Conservation (phyloP, 1,140 invertebrate genomes). For the Heliconius nattereri region DNA sequence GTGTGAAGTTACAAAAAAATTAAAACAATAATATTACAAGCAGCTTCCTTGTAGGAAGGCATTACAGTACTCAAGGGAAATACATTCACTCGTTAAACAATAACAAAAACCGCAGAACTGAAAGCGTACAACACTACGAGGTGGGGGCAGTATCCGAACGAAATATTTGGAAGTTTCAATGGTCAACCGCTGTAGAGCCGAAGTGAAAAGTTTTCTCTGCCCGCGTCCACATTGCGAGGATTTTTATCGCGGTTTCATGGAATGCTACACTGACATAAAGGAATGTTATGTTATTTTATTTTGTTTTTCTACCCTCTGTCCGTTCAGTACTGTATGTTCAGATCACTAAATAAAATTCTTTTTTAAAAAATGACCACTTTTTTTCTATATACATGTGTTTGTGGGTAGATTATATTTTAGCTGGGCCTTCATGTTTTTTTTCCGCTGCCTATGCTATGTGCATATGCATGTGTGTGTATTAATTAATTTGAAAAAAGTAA, state of each 20-base stretch:
- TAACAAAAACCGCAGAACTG: slow-evolving; percentile 1
- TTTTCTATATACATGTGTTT: background rate
- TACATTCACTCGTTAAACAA: background rate
- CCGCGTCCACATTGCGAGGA: background rate
- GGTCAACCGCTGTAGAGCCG: background rate
- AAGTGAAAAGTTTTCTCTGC: slow-evolving; percentile 17
- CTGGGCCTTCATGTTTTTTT: no score
- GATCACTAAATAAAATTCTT: slow-evolving; percentile 7
- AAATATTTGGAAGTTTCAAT: background rate
- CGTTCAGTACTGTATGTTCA: background rate
- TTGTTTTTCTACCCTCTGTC: background rate
- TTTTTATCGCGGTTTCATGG: slow-evolving; percentile 6
- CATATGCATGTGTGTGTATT: no score
- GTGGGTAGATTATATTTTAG: no score
- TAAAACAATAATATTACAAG: no score
- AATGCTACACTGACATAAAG: slow-evolving; percentile 10
- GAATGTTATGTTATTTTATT: slow-evolving; percentile 15
- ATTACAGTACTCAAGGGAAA: background rate
- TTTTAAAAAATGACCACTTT: background rate
- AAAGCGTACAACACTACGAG: background rate
- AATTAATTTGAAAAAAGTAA: no score
- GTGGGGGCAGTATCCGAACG: slow-evolving; percentile 2
- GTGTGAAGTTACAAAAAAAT: no score
- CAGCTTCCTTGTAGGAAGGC: no score
- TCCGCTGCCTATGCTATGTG: no score